Evolutionary conservation across 2,888 invertebrate species (phyloP), one percentile per base, ranked within the genome.

Genomic region (Idaea biselata): DNA sequence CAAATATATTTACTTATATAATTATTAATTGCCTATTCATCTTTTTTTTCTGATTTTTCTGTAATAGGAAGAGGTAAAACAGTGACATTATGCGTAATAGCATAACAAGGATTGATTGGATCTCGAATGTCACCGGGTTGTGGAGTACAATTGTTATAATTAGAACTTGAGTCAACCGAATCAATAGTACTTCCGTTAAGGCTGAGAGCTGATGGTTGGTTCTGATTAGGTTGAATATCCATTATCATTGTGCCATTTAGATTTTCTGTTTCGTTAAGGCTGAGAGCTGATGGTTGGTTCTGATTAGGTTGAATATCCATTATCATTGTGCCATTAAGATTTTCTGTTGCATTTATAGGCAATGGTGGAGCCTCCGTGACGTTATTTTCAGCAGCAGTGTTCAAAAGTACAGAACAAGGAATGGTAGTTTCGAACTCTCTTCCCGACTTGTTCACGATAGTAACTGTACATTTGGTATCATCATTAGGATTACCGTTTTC

Each of bases 361-460:
- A 74, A 18, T 25, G 78, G 60, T 18, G 86, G 81, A 17, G 90
- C 82, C 73, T 91, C 91, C n/a, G 91, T 91, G 0, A 90, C 91
- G 75, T 91, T 91, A 71, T 93, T 91, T 76, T 91, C 88, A 44
- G 91, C 90, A 17, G 93, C 93, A 55, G 86, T 81, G 63, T 85
- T 91, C 16, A 93, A 75, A 32, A 93, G 81, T 66, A 84, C 83
- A 16, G 93, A 90, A 74, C 93, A 93, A 18, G 93, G 90, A 70
- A 93, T 93, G 11, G 91, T 89, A 1, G 93, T 93, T 83, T 84
- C 87, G 76, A 82, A 90, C 74, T 93, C 92, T 73, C 80, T 83
- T 11, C 82, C 86, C 59, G 80, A 73, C 71, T 91, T 93, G 33
- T 86, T 91, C 16, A 91, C 72, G 31, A 93, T 86, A 14, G 89